A percentile compares a stretch with the other conserved stretches of the same genome.
These are phyloP conservation scores for Keiferia lycopersicella DNA, from an alignment of 2,888 invertebrate species.

Conservation along the genomic window DNA sequence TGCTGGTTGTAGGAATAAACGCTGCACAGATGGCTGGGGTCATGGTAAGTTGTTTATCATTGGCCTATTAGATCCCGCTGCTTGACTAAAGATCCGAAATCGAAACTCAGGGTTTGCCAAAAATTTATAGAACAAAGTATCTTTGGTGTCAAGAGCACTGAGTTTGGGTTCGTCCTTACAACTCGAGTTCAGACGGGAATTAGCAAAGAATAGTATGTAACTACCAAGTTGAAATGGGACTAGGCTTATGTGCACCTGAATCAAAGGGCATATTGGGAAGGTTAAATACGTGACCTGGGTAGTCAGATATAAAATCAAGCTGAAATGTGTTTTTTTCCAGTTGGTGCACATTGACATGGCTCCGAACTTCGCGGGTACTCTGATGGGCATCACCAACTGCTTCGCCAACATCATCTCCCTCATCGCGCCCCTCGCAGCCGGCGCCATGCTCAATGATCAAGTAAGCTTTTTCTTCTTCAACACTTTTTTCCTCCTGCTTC, in stretches of 20 bases:
- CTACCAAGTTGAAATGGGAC: no score
- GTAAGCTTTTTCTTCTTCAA: not conserved
- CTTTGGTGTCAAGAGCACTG: no score
- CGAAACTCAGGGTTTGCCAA: no score
- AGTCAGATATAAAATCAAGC: no score
- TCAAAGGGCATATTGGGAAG: no score
- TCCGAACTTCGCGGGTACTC: slow-evolving; percentile 89
- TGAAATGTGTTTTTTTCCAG: slow-evolving; percentile 23
- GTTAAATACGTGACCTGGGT: no score
- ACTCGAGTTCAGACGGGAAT: no score
- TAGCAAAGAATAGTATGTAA: no score
- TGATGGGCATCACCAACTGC: slow-evolving; percentile 92
- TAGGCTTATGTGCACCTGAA: no score
- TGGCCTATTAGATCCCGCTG: slow-evolving; percentile 8
- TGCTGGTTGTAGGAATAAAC: slow-evolving; percentile 87
- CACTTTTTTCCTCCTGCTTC: no score
- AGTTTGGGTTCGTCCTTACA: no score
- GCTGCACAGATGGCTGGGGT: slow-evolving; percentile 87
- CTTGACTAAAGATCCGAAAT: not conserved
- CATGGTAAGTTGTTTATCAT: slow-evolving; percentile 62
- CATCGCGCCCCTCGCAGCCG: slow-evolving; percentile 87
- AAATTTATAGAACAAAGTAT: no score
- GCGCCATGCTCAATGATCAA: slow-evolving; percentile 44
- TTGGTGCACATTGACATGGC: slow-evolving; percentile 91
- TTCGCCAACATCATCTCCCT: slow-evolving; percentile 88